Conservation (phyloP, 2,888 invertebrate species). For the Agrotis exclamationis region DNA sequence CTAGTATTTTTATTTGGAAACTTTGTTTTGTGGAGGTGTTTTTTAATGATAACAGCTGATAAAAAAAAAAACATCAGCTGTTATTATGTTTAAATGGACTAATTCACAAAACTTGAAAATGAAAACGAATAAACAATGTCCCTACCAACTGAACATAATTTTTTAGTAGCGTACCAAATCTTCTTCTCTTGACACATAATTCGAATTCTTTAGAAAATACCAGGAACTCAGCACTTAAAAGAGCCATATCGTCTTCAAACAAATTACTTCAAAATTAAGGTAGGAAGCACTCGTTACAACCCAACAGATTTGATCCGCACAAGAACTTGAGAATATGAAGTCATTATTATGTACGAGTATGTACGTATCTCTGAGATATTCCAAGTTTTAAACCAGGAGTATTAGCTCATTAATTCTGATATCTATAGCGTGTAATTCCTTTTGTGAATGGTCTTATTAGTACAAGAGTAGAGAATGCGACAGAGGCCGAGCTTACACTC, state of each 20-base stretch:
- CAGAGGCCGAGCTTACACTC: background rate
- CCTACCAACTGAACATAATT: too few relatives aligned
- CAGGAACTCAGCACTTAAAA: constrained; percentile 20
- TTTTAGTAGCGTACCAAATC: background rate
- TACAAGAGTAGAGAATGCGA: constrained; percentile 10
- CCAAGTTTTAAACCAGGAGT: constrained; percentile 42
- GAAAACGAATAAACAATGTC: too few relatives aligned
- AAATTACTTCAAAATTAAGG: constrained; percentile 25
- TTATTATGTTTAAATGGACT: too few relatives aligned
- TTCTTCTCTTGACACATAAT: background rate
- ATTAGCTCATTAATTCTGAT: constrained; percentile 58
- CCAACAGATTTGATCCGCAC: constrained; percentile 19
- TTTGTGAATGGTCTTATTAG: constrained; percentile 35
- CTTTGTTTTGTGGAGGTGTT: background rate
- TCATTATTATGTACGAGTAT: constrained; percentile 59
- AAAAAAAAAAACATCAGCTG: too few relatives aligned
- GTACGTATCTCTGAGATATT: constrained; percentile 41
- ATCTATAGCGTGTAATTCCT: constrained; percentile 47
- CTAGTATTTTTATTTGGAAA: background rate
- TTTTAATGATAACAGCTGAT: background rate
- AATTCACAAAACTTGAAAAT: too few relatives aligned
- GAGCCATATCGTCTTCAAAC: constrained; percentile 17
- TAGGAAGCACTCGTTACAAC: constrained; percentile 3
- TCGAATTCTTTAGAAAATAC: background rate
- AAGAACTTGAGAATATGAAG: constrained; percentile 35